Evolutionary conservation across 2,888 invertebrate species (phyloP).

Genomic region (Eupithecia pulchellata): DNA sequence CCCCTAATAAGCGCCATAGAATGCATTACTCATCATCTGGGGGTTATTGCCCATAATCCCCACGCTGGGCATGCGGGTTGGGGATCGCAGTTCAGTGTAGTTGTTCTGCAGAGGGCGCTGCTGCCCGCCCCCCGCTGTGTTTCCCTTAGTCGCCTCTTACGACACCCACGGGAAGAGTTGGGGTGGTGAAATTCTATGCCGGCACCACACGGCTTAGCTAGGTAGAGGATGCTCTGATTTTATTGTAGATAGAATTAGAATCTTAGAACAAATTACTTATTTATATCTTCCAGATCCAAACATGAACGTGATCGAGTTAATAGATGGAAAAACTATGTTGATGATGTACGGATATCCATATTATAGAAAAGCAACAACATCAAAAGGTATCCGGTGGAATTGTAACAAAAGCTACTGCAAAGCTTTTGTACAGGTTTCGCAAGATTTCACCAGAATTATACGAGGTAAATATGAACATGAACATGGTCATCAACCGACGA

Average conservation of each 20-base stretch:
- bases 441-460: slow-evolving; percentile 35
- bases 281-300: background rate
- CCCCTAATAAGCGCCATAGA: too few species aligned
- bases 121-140: too few species aligned
- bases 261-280: background rate
- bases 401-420: slow-evolving; percentile 57
- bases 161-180: too few species aligned
- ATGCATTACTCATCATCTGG: too few species aligned
- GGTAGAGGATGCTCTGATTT: background rate
- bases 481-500: slow-evolving; percentile 34
- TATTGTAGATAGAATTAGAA: background rate
- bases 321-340: slow-evolving; percentile 51
- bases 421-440: slow-evolving; percentile 49
- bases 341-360: slow-evolving; percentile 56
- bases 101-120: too few species aligned
- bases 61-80: too few species aligned
- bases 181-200: too few species aligned
- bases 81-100: too few species aligned
- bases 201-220: too few species aligned
- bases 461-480: slow-evolving; percentile 25
- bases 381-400: slow-evolving; percentile 50
- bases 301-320: slow-evolving; percentile 49
- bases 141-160: too few species aligned
- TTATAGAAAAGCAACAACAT: slow-evolving; percentile 49
- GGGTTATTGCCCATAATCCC: too few species aligned